Conservation (phyloP, 2,888 invertebrate genomes). For the Embidobia sp. region DNA sequence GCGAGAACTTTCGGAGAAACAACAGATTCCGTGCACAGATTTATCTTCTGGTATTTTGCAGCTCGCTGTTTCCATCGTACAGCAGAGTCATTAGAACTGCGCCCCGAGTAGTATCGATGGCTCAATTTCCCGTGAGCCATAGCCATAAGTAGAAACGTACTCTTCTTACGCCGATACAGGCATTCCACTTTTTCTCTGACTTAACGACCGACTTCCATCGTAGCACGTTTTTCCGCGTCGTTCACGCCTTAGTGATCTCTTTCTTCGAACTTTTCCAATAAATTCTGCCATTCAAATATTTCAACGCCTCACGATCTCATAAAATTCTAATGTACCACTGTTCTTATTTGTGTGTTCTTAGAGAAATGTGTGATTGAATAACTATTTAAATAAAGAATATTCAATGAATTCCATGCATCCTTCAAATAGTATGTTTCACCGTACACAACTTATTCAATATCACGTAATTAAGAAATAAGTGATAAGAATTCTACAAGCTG, state of each 20-base stretch:
- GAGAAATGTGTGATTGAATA: constrained; percentile 1
- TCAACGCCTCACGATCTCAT: constrained; percentile 58
- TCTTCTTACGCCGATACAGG: constrained; percentile 65
- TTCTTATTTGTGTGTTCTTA: constrained; percentile 24
- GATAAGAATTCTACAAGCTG: no score
- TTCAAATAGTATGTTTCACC: no score
- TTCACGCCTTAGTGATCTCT: constrained; percentile 65
- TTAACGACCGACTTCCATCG: constrained; percentile 61
- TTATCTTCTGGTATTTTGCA: constrained; percentile 58
- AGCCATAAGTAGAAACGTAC: constrained; percentile 59
- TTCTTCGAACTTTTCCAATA: constrained; percentile 61
- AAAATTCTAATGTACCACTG: constrained; percentile 44
- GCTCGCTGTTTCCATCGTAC: constrained; percentile 39
- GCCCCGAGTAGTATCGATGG: constrained; percentile 61
- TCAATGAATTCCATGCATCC: background rate
- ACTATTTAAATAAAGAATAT: constrained; percentile 5
- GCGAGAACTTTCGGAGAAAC: constrained; percentile 33
- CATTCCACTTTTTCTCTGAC: constrained; percentile 66
- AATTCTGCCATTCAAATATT: constrained; percentile 62
- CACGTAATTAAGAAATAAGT: no score
- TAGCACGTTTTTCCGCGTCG: constrained; percentile 56
- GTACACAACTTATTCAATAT: no score
- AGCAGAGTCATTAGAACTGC: constrained; percentile 56
- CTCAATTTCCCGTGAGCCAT: constrained; percentile 59
- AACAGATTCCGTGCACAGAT: constrained; percentile 51